Evolutionary conservation across 2,888 invertebrate species (phyloP), one percentile per base, ranked within the genome.

Genomic region (Melanargia galathea): DNA sequence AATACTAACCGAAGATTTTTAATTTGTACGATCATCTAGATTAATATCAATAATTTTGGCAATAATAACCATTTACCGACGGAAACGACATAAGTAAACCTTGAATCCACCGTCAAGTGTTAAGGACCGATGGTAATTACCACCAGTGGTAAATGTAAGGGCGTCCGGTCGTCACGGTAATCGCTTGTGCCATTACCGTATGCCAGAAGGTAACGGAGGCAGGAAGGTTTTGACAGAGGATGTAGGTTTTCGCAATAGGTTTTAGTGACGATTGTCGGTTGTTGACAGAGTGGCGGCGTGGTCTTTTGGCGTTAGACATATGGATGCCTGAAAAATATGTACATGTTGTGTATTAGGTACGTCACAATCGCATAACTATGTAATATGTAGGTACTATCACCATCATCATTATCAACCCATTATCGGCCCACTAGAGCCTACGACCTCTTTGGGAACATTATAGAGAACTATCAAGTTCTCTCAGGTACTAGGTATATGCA

Each of bases 171-270:
- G 60, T 65, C 49, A 55, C 33, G 11, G 46, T 57, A 46, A 59
- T 20, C 18, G 16, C 48, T 16, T 24, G 30, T 20, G 65, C 22
- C 58, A 62, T 58, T 65, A 58, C 30, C 64, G 45, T 60, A 46
- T 60, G 40, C 3, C 46, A 57, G 30, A 24, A 46, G 46, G 13
- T 60, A 24, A 45, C 46, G 49, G 61, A 35, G 61, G 61, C 58
- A 62, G 58, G 62, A 62, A 58, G 58, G 54, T 35, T 38, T 61
- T 65, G 58, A 62, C 61, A 57, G 30, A 60, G 52, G 60, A 64
- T 52, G 40, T 26, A 16, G 35, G 13, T 7, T 61, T 54, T 61
- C 5, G n/a, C 26, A 16, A 33, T 43, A 13, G 13, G 10, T 16
- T 51, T 18, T 16, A 30, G 26, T n/a, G 38, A 16, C 24, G 20